Percentiles rank a stretch among this genome's conserved stretches.
These are phyloP conservation scores for Ascaphus truei DNA, from an alignment of 2,113 vertebrate genomes.

Conservation along the genomic window DNA sequence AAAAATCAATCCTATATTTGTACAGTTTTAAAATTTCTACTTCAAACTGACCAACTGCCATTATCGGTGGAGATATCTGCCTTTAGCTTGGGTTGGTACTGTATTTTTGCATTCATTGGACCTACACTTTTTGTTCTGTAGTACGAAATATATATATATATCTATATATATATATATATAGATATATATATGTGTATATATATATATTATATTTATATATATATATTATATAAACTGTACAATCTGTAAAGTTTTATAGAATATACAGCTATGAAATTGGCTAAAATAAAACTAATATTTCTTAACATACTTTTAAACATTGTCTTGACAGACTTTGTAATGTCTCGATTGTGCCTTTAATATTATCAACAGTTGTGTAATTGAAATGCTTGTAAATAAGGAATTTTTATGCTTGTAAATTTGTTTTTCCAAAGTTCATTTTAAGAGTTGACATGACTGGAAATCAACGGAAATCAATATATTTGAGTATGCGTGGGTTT, in stretches of 20 bases:
- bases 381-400: too few relatives aligned
- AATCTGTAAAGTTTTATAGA: constrained; percentile 91
- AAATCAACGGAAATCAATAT: too few relatives aligned
- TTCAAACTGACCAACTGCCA: constrained; percentile 69
- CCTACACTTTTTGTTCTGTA: constrained; percentile 78
- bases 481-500: too few relatives aligned
- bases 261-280: constrained; percentile 85
- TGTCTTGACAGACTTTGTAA: not conserved
- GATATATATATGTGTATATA: constrained; percentile 52
- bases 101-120: constrained; percentile 85
- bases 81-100: constrained; percentile 74
- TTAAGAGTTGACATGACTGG: too few relatives aligned
- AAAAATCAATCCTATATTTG: constrained; percentile 79
- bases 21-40: constrained; percentile 83
- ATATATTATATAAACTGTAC: constrained; percentile 73
- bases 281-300: constrained; percentile 89
- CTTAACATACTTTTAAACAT: constrained; percentile 60
- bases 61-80: constrained; percentile 65
- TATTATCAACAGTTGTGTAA: too few relatives aligned
- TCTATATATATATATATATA: constrained; percentile 10
- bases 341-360: not conserved
- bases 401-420: too few relatives aligned
- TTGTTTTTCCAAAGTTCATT: too few relatives aligned
- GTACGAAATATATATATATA: constrained; percentile 67
- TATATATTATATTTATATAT: not conserved